Percentiles rank a stretch among this genome's conserved stretches.
phyloP scores from a whole-genome alignment of 2,888 invertebrate species.

The Heliconius ismenius region DNA sequence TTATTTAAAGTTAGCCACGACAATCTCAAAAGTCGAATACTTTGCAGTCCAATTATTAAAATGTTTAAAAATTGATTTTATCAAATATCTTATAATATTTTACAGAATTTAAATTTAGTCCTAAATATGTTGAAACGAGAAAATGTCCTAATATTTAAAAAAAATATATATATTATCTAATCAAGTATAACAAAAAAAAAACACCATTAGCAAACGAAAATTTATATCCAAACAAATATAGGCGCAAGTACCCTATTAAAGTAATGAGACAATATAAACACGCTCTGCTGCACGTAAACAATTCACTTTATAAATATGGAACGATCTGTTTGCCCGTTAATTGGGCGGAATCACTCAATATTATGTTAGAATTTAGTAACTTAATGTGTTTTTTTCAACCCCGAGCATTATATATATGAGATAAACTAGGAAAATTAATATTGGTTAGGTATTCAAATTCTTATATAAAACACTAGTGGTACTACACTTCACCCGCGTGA shows the following conservation, averaged over 20 bases:
- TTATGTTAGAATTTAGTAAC: not conserved
- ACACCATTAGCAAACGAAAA: conserved; percentile 5
- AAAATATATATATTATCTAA: not conserved
- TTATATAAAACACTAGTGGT: too few relatives aligned
- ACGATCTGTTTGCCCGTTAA: conserved; percentile 13
- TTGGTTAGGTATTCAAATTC: not conserved
- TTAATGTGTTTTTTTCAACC: not conserved
- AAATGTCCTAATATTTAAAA: too few relatives aligned
- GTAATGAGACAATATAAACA: conserved; percentile 18
- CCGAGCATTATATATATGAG: not conserved
- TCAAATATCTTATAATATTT: too few relatives aligned
- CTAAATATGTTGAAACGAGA: too few relatives aligned
- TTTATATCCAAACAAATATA: conserved; percentile 4
- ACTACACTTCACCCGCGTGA: too few relatives aligned
- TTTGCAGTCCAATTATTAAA: too few relatives aligned
- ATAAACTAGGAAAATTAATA: not conserved
- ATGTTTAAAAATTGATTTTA: too few relatives aligned
- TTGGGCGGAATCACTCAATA: conserved; percentile 9
- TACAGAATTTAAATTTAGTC: too few relatives aligned
- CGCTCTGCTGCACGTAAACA: conserved; percentile 16
- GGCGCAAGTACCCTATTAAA: conserved; percentile 11
- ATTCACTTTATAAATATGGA: conserved; percentile 22
- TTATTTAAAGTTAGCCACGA: too few relatives aligned
- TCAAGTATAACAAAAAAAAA: not conserved
- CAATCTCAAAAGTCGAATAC: too few relatives aligned